Evolutionary conservation across 1,140 invertebrate genomes (phyloP).

Genomic region (Cepaea nemoralis): DNA sequence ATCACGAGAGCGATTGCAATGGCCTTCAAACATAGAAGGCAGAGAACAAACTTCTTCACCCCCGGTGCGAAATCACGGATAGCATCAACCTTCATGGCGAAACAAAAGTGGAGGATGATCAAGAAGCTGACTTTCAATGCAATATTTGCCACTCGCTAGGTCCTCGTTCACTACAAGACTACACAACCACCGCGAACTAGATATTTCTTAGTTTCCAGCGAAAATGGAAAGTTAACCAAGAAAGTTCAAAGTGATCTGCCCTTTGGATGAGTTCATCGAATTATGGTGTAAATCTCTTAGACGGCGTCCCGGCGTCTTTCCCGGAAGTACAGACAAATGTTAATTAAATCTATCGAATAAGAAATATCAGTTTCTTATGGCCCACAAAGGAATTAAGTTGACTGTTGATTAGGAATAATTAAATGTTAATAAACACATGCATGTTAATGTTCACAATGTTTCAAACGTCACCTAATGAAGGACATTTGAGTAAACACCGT

Average conservation of each 20-base stretch:
- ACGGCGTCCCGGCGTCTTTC: too few relatives aligned
- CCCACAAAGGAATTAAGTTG: too few relatives aligned
- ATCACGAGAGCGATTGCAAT: conserved; percentile 8
- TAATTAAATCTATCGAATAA: too few relatives aligned
- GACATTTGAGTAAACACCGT: too few relatives aligned
- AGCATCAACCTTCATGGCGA: conserved; percentile 8
- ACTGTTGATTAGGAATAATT: too few relatives aligned
- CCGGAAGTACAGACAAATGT: too few relatives aligned
- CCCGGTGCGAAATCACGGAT: conserved; percentile 9
- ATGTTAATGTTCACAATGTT: too few relatives aligned
- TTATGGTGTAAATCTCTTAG: too few relatives aligned
- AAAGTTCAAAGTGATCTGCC: neutral
- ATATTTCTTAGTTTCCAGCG: neutral
- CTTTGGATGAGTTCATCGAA: neutral
- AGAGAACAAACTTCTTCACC: conserved; percentile 4
- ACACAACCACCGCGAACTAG: neutral
- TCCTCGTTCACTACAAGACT: neutral
- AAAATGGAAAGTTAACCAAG: conserved; percentile 13
- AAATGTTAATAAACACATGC: too few relatives aligned
- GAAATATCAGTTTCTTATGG: too few relatives aligned
- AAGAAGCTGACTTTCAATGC: neutral
- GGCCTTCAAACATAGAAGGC: neutral
- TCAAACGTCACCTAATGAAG: too few relatives aligned
- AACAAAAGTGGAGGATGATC: neutral
- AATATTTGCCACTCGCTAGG: neutral